Conservation (phyloP, 2,888 invertebrate species). For the Cephus spinipes region DNA sequence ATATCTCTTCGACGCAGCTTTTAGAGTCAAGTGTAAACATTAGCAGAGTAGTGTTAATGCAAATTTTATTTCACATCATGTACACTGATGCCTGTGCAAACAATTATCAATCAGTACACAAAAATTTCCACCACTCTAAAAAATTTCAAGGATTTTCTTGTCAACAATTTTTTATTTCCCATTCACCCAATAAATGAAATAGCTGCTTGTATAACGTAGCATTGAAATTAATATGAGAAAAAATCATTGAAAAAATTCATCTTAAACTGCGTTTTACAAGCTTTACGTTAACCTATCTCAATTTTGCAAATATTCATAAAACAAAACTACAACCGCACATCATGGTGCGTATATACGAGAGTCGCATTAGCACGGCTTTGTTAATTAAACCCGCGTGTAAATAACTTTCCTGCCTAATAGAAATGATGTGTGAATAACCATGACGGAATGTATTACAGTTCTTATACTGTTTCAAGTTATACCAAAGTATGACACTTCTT, state of each 20-base stretch:
- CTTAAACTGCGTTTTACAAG: not conserved
- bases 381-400: constrained; percentile 6
- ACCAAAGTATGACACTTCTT: not conserved
- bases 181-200: not conserved
- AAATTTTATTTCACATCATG: not conserved
- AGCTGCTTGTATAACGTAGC: not conserved
- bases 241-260: not conserved
- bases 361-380: not conserved
- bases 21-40: not conserved
- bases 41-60: not conserved
- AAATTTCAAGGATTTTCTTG: not conserved
- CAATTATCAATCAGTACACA: not conserved
- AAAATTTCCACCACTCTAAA: not conserved
- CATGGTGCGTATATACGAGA: not conserved
- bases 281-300: not conserved
- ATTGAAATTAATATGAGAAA: not conserved
- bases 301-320: not conserved
- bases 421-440: not conserved
- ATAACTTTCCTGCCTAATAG: constrained; percentile 8
- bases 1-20: not conserved
- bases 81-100: not conserved
- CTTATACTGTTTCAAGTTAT: not conserved
- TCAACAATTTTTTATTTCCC: not conserved
- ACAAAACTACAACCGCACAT: not conserved
- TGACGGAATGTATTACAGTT: not conserved